Evolutionary conservation across 30 jellyfish, hydroid and myxozoan species (phyloP).

Genomic region (Cassiopea andromeda): DNA sequence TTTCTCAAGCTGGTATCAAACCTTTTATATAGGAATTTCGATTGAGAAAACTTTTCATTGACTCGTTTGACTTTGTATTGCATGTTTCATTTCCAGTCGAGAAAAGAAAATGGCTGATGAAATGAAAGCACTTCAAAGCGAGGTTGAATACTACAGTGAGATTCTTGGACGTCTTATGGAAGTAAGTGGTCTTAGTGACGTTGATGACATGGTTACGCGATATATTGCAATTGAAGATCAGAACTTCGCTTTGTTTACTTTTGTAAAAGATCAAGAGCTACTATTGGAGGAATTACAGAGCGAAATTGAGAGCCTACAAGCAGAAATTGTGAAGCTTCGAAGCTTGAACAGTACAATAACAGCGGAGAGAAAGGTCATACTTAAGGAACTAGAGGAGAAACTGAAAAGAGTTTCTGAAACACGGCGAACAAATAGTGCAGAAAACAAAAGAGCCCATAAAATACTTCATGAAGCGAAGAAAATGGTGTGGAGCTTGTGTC

Average conservation of each 20-base stretch:
- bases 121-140: constrained; percentile 56
- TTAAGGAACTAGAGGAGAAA: constrained; percentile 59
- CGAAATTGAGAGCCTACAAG: constrained; percentile 46
- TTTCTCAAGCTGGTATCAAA: too few relatives aligned
- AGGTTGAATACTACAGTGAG: constrained; percentile 78
- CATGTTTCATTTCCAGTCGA: constrained; percentile 22
- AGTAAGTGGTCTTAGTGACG: constrained; percentile 75
- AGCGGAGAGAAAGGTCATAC: constrained; percentile 44
- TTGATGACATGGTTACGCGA: constrained; percentile 78
- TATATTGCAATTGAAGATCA: constrained; percentile 76
- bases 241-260: constrained; percentile 86
- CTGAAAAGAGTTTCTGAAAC: constrained; percentile 7
- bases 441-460: constrained; percentile 39
- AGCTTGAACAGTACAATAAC: constrained; percentile 46
- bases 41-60: too few relatives aligned
- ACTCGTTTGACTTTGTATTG: too few relatives aligned
- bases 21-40: too few relatives aligned
- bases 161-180: constrained; percentile 78
- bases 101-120: constrained; percentile 65
- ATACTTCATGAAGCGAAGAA: constrained; percentile 22
- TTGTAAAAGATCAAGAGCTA: constrained; percentile 84
- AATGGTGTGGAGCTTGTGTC: constrained; percentile 30
- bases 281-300: constrained; percentile 56
- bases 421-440: constrained; percentile 7
- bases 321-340: constrained; percentile 46